Evolutionary conservation across 2,888 invertebrate species (phyloP).

Genomic region (Drosophila phalerata): DNA sequence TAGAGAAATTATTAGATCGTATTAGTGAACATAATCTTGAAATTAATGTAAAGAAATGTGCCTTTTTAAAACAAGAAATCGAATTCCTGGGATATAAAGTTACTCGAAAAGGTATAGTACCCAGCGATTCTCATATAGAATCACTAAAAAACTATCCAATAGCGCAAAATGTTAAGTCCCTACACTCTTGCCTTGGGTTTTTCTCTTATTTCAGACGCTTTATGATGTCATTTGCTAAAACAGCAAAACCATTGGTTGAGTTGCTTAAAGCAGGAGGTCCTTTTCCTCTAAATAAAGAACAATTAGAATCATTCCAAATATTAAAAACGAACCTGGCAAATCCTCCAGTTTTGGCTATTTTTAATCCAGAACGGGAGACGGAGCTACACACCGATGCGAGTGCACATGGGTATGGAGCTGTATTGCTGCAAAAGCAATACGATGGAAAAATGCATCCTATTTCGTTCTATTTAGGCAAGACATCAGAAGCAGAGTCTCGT

Average conservation of each 20-base stretch:
- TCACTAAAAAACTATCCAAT: neutral
- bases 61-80: neutral
- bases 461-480: neutral
- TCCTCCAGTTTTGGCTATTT: constrained; percentile 1
- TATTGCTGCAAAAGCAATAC: constrained; percentile 3
- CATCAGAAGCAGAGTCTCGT: neutral
- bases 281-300: neutral
- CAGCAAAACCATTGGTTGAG: neutral
- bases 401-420: constrained; percentile 2
- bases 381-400: constrained; percentile 5
- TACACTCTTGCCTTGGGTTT: constrained; percentile 1
- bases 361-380: neutral
- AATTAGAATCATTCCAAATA: neutral
- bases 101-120: too few relatives aligned
- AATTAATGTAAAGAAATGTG: too few relatives aligned
- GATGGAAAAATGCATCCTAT: constrained; percentile 7
- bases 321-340: neutral
- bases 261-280: neutral
- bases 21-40: constrained; percentile 1
- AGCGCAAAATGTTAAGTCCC: neutral
- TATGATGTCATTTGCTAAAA: neutral
- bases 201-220: constrained; percentile 6
- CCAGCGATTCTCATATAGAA: neutral
- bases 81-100: neutral
- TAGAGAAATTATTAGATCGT: neutral